phyloP scores from a whole-genome alignment of 2,888 invertebrate genomes.

The Eurytoma californica region DNA sequence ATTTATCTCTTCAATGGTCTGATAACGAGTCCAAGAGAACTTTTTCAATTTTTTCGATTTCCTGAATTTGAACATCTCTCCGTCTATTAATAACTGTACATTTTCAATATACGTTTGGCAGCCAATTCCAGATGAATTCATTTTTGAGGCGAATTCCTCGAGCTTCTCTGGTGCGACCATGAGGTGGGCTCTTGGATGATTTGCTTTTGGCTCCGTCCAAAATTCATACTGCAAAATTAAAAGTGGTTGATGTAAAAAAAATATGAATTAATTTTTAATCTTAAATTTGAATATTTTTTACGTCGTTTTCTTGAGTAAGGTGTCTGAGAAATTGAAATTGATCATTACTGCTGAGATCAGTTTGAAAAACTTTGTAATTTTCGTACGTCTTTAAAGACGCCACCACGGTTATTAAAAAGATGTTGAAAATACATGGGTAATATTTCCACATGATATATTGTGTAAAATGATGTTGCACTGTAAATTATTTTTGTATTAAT shows the following conservation, averaged over 20 bases:
- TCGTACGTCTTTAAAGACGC: slow-evolving; percentile 71
- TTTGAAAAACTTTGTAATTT: slow-evolving; percentile 74
- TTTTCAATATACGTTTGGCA: slow-evolving; percentile 76
- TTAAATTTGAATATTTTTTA: not conserved
- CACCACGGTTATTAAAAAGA: not conserved
- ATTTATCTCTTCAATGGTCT: slow-evolving; percentile 77
- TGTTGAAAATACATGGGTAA: not conserved
- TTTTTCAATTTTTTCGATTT: slow-evolving; percentile 67
- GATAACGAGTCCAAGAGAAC: slow-evolving; percentile 79
- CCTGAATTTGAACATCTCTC: slow-evolving; percentile 48
- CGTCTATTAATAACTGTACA: slow-evolving; percentile 77
- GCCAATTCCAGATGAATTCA: slow-evolving; percentile 72
- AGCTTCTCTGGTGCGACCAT: slow-evolving; percentile 79
- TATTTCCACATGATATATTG: not conserved
- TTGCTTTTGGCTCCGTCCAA: slow-evolving; percentile 63
- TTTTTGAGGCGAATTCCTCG: slow-evolving; percentile 74
- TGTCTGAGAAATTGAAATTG: slow-evolving; percentile 6
- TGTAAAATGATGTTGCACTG: too few species aligned
- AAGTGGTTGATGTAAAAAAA: too few species aligned
- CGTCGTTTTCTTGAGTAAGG: not conserved
- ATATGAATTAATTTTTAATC: not conserved
- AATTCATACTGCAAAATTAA: slow-evolving; percentile 57
- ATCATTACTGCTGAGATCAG: slow-evolving; percentile 14
- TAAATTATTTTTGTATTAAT: too few species aligned
- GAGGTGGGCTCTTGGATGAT: slow-evolving; percentile 75